phyloP scores from a whole-genome alignment of 2,888 invertebrate species.

The Exocentrus adspersus region DNA sequence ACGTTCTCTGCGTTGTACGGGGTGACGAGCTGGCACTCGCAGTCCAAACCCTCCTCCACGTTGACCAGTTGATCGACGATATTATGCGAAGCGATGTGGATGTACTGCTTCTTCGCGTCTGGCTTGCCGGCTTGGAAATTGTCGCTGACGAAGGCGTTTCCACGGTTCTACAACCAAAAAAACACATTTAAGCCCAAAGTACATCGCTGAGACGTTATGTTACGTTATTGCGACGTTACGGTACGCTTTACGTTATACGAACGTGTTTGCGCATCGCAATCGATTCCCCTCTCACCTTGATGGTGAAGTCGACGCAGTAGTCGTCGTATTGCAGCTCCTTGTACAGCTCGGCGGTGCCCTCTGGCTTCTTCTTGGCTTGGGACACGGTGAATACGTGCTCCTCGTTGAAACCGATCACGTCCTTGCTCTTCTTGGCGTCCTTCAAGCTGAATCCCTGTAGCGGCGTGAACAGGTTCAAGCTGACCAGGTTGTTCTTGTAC shows the following conservation, averaged over 20 bases:
- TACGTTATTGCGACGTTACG: no score
- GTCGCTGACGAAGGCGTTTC: constrained; percentile 72
- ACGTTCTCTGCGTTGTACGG: constrained; percentile 52
- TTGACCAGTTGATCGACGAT: constrained; percentile 63
- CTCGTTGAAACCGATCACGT: constrained; percentile 71
- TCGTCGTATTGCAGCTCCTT: constrained; percentile 69
- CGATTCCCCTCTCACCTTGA: constrained; percentile 65
- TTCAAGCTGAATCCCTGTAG: constrained; percentile 67
- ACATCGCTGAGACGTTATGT: no score
- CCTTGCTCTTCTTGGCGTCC: constrained; percentile 67
- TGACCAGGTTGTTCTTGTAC: constrained; percentile 69
- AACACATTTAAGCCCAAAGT: no score
- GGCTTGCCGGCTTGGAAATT: constrained; percentile 68
- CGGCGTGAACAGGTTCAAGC: constrained; percentile 71
- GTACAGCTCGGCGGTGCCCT: constrained; percentile 68
- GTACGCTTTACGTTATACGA: no score
- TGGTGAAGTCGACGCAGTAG: constrained; percentile 74
- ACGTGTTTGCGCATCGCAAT: neutral
- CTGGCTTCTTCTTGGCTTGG: constrained; percentile 71
- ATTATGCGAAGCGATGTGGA: constrained; percentile 66
- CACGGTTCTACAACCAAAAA: constrained; percentile 72
- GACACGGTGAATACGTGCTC: constrained; percentile 72
- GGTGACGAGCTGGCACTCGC: constrained; percentile 58
- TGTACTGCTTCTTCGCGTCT: constrained; percentile 70
- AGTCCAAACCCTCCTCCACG: constrained; percentile 63